phyloP scores from a whole-genome alignment of 2,888 invertebrate species.

The Brenthis ino region DNA sequence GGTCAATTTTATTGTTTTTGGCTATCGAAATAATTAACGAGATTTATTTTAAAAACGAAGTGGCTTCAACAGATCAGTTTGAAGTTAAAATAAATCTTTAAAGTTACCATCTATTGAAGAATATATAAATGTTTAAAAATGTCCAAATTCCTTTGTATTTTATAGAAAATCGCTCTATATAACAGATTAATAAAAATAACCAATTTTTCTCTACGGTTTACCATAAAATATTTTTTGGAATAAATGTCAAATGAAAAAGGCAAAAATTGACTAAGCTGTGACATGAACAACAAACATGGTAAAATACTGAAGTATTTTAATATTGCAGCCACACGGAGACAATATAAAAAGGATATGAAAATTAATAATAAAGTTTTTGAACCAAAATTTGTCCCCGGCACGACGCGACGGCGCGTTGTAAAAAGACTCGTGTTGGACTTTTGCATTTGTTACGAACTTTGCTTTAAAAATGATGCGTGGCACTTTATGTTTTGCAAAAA shows the following conservation, averaged over 20 bases:
- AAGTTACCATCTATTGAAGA: no score
- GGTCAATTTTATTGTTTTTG: no score
- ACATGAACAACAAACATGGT: constrained; percentile 4
- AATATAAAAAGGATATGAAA: constrained; percentile 38
- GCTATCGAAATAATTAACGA: no score
- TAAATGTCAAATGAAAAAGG: background rate
- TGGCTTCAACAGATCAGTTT: no score
- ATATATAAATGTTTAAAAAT: no score
- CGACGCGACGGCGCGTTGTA: constrained; percentile 23
- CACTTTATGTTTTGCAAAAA: constrained; percentile 1
- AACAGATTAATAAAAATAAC: no score
- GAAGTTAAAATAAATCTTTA: no score
- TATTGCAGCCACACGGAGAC: constrained; percentile 34
- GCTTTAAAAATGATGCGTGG: constrained; percentile 14
- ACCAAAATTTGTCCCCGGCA: constrained; percentile 30
- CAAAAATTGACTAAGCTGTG: background rate
- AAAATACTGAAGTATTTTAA: constrained; percentile 38
- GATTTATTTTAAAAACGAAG: no score
- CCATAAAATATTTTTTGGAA: background rate
- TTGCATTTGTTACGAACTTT: constrained; percentile 30
- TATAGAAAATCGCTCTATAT: no score
- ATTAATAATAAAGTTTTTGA: constrained; percentile 37
- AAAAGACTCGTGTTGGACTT: constrained; percentile 29
- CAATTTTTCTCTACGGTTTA: no score
- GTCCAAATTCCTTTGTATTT: no score